Evolutionary conservation across 1,140 invertebrate genomes (phyloP).

Genomic region (Drosophila pachea): DNA sequence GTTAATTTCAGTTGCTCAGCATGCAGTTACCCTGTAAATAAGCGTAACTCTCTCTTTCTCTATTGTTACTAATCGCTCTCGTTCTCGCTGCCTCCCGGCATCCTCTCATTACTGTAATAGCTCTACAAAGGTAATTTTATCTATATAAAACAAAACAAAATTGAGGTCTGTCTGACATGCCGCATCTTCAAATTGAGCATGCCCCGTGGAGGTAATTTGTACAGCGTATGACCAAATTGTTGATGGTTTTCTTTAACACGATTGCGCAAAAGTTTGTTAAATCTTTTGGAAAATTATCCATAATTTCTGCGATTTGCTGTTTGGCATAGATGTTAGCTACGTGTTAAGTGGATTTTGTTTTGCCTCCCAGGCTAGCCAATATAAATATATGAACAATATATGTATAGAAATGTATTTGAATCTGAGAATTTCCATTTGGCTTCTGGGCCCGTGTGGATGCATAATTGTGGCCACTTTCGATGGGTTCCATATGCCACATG

Average conservation of each 20-base stretch:
- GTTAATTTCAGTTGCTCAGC: conserved; percentile 29
- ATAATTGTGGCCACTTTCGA: conserved; percentile 20
- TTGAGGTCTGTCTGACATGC: not conserved
- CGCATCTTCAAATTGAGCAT: not conserved
- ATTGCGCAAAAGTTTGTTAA: conserved; percentile 51
- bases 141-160: too few relatives aligned
- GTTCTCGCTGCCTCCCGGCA: too few relatives aligned
- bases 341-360: conserved; percentile 53
- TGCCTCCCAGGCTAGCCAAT: not conserved
- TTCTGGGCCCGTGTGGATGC: conserved; percentile 3
- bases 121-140: too few relatives aligned
- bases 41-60: not conserved
- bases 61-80: too few relatives aligned
- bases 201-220: not conserved
- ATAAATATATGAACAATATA: conserved; percentile 18
- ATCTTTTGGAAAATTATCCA: conserved; percentile 62
- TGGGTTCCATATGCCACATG: not conserved
- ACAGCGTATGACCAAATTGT: conserved; percentile 21
- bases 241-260: conserved; percentile 20
- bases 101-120: too few relatives aligned
- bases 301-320: conserved; percentile 59
- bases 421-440: not conserved
- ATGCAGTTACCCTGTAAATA: conserved; percentile 21
- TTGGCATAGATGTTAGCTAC: conserved; percentile 53
- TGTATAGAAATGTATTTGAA: not conserved